A percentile compares a stretch with the other conserved stretches of the same genome.
phyloP scores from a whole-genome alignment of 2,113 vertebrate genomes.

The Phalacrocorax pelagicus region DNA sequence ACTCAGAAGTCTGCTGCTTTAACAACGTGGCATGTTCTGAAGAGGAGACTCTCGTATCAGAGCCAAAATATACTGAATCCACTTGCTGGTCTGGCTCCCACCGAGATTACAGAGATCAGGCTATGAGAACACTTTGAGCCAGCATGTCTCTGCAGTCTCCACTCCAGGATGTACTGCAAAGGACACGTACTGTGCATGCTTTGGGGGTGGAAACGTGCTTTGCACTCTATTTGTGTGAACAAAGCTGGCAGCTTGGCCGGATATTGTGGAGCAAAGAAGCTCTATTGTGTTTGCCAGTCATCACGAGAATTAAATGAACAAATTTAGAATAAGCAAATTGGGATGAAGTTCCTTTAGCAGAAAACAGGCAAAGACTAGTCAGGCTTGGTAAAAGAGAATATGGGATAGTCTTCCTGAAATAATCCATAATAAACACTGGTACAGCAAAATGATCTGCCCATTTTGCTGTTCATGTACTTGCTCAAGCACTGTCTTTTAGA shows the following conservation, averaged over 20 bases:
- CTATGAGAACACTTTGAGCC: conserved; percentile 66
- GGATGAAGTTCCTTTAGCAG: conserved; percentile 42
- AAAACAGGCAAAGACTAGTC: conserved; percentile 17
- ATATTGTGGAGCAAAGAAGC: conserved; percentile 64
- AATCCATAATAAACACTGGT: neutral
- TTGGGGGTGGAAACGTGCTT: conserved; percentile 66
- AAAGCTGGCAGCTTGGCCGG: conserved; percentile 69
- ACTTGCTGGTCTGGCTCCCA: conserved; percentile 69
- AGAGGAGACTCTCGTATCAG: conserved; percentile 12
- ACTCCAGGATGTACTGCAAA: conserved; percentile 65
- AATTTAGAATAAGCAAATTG: conserved; percentile 57
- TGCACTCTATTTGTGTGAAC: conserved; percentile 69
- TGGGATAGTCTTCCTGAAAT: conserved; percentile 16
- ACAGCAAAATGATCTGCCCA: neutral
- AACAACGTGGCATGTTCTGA: conserved; percentile 60
- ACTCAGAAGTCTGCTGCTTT: conserved; percentile 26
- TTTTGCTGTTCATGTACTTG: neutral
- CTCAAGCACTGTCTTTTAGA: neutral
- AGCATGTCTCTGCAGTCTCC: conserved; percentile 65
- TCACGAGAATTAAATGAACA: conserved; percentile 60
- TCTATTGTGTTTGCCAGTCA: conserved; percentile 66
- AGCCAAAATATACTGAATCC: conserved; percentile 65
- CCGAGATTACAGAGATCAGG: conserved; percentile 64
- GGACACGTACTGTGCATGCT: conserved; percentile 72
- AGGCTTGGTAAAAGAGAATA: neutral